Conservation (phyloP, 2,113 vertebrate genomes). For the Ceyx margarethae region DNA sequence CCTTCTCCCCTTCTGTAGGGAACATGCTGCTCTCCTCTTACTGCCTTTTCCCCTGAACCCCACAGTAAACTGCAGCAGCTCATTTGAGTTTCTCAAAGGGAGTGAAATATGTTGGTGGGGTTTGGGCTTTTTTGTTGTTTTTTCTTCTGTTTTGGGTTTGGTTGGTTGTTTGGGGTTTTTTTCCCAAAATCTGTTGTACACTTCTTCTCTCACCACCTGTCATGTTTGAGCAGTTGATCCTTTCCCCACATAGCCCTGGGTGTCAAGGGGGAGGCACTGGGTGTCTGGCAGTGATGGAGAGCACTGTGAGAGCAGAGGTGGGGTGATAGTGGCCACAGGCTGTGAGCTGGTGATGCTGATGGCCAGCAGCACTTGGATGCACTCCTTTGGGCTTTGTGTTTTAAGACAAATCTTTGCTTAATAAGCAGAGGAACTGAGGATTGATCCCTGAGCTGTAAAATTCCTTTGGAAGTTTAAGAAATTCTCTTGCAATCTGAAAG, state of each 20-base stretch:
- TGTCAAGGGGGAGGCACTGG: background rate
- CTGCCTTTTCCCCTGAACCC: background rate
- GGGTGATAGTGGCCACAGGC: background rate
- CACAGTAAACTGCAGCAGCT: background rate
- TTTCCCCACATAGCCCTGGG: background rate
- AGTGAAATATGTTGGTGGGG: background rate
- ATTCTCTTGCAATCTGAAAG: background rate
- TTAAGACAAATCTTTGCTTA: background rate
- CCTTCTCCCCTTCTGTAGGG: background rate
- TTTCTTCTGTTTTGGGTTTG: too few species aligned
- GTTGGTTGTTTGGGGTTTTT: accelerated
- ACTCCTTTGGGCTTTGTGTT: background rate
- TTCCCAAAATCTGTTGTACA: background rate
- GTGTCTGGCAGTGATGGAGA: background rate
- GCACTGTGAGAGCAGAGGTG: background rate
- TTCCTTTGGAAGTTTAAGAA: background rate
- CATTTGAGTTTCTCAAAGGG: background rate
- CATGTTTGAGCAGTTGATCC: background rate
- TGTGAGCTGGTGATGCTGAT: background rate
- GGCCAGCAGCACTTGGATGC: background rate
- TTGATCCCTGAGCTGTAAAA: background rate
- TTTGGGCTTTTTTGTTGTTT: background rate
- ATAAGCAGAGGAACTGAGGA: background rate
- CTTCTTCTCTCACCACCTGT: background rate
- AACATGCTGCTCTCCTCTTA: background rate